These are phyloP conservation scores for Megaceryle alcyon DNA, from an alignment of 2,797 vertebrate species.

Conservation along the genomic window DNA sequence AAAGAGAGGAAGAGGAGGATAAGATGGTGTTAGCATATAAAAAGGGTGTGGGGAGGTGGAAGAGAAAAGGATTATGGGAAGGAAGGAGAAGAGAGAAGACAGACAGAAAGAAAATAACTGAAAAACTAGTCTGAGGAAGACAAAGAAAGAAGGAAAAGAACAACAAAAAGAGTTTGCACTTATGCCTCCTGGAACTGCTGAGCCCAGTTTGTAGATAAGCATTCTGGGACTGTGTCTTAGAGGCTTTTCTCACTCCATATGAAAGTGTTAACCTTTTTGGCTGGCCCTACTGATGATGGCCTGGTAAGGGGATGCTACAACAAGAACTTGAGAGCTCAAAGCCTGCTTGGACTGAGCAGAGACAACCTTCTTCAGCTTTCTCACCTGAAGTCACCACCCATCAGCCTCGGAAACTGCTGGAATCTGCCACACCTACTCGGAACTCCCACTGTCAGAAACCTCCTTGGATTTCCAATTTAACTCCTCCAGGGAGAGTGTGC, in stretches of 20 bases:
- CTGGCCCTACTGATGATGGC: not conserved
- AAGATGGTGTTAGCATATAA: not conserved
- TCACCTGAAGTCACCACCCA: not conserved
- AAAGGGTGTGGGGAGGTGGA: rapidly evolving
- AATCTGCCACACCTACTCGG: not conserved
- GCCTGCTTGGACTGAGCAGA: not conserved
- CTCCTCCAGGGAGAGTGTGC: not conserved
- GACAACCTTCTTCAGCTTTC: not conserved
- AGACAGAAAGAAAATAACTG: not conserved
- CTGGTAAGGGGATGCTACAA: not conserved
- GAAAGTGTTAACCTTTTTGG: not conserved
- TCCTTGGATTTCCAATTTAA: slow-evolving; percentile 34
- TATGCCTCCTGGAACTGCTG: not conserved
- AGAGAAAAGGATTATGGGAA: not conserved
- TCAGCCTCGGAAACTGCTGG: not conserved
- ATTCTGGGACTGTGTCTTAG: not conserved
- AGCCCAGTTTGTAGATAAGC: not conserved
- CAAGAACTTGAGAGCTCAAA: not conserved
- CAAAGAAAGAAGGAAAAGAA: rapidly evolving
- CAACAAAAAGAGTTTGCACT: not conserved
- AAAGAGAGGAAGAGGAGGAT: not conserved
- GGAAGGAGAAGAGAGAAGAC: not conserved
- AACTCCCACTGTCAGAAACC: slow-evolving; percentile 12
- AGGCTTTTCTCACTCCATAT: not conserved
- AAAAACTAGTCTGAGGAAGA: not conserved